Base-by-base conservation (phyloP, 2,888 invertebrate genomes). In the Arge pagana region DNA sequence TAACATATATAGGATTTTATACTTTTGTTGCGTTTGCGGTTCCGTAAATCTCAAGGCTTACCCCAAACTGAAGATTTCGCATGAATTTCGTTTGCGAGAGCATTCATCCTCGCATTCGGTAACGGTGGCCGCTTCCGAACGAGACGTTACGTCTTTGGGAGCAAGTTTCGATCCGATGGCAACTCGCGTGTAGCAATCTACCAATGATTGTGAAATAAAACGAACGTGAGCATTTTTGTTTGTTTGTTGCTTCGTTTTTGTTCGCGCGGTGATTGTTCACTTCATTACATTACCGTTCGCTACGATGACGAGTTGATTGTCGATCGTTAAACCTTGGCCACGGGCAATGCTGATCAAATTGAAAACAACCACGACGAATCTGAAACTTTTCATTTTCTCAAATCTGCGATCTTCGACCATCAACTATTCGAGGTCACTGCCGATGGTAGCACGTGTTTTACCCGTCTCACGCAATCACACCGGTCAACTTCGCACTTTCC, bases 141-240 rank as follows among this genome's bases (percentile, higher is more conserved):
- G 72, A 57, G 74, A 70, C 41, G 73, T 76, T 24, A 79, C 68
- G 56, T 78, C 79, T 35, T 67, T 68, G 6, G 76, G 59, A 28
- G 73, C 68, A 5, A 81, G 62, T 57, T 78, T 74, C 54, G 80
- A 77, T 31, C 82, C 82, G 50, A 82, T 79, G 8, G 81, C 79
- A 57, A 80, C 65, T 64, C 82, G 72, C 60, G 80, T 80, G 64
- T 80, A 82, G 66, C 82, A 82, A 74, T 81, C 82, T 82, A n/a
- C 61, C 30, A 70, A 67, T 56, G 48, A 50, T 52, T 48, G 41
- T 33, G 10, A 15, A 36, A 28, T 10, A 24, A 18, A 30, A 31
- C 50, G 26, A 41, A 51, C 16, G 24, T 19, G 11, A 7, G 21
- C 16, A 23, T 33, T 24, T 23, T 13, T 13, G 16, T 41, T 42